Base-by-base conservation (phyloP, 2,888 invertebrate species). In the Mimumesa dahlbomi region DNA sequence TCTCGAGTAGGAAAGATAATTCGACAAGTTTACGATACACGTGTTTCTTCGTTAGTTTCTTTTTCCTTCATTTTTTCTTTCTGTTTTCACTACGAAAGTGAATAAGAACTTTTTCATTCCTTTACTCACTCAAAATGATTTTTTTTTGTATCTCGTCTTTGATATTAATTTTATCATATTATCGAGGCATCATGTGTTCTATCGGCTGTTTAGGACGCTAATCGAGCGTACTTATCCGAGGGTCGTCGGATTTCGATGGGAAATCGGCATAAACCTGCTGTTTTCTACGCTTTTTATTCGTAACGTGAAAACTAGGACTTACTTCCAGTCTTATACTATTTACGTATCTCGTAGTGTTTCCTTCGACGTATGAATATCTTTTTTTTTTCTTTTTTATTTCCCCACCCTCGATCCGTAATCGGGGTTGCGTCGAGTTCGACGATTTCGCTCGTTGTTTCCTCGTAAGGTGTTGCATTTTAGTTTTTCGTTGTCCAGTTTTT, bases 111-210 rank as follows among this genome's bases (percentile, higher is more conserved):
- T 42, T 45, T 61, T 62, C 52, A 61, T 52, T 56, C 46, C 46
- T 67, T 52, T 57, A 62, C 13, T 62, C 36, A 18, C 57, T 53
- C n/a, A n/a, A n/a, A n/a, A n/a, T n/a, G n/a, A n/a, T n/a, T n/a
- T n/a, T n/a, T n/a, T n/a, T 42, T 52, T 25, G 16, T 56, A 49
- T 36, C 7, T 52, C 40, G 25, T 38, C 34, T 29, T 49, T 50
- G 38, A 38, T 16, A 22, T 48, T 66, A 25, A 46, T 22, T 53
- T 54, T 54, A 43, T 45, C 53, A 53, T n/a, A n/a, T 54, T 22
- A 22, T 54, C 31, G 58, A 48, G 68, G 65, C 68, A 65, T 68
- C 65, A 65, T 38, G 52, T 65, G 58, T 65, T 65, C 42, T 22
- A 46, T 49, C 31, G 48, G 21, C 34, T 40, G 31, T 40, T 29